Base-by-base conservation (phyloP, 2,888 invertebrate species). In the Aleiodes testaceus region DNA sequence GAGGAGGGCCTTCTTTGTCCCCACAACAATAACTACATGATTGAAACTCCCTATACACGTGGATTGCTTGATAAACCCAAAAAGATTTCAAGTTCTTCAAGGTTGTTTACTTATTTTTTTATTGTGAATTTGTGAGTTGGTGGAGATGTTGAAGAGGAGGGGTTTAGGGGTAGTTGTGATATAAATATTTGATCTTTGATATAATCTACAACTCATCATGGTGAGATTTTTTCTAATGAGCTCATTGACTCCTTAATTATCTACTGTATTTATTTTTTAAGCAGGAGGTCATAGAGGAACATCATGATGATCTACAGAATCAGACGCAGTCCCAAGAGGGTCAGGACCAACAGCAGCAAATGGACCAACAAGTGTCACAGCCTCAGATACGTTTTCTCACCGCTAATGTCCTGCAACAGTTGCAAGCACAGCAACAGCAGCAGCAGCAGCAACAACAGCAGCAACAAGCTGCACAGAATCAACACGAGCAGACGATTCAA, bases 381-480 rank as follows among this genome's bases (percentile, higher is more conserved):
- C 82, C 85, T 0, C 87, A 87, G 70, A 85, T 87, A 45, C 82
- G 87, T 22, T 84, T 86, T 68, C 74, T 86, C 64, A 87, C 82
- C 6, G 83, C 87, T 0, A 85, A 84, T 69, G 84, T 87, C 1
- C 79, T 87, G 73, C 88, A 88, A 20, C 87, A 88, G 55, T 80
- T 87, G 63, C 87, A 86, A 52, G 76, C 79, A 65, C 82, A 82
- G 53, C 79, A 78, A 72, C 78, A 70, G 68, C 78, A 69, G 42
- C 73, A 66, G 11, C 75, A 75, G 16, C 74, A 76, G 18, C 79
- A 77, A 20, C 80, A 79, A 36, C 81, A 79, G 47, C 77, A 79
- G 11, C 80, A 80, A 55, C 88, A 80, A 79, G 90, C 88, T 79
- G 89, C 84, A 72, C 89, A 88, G 67, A 88, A 87, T 72, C 84